A percentile compares a stretch with the other conserved stretches of the same genome.
Evolutionary conservation across 2,113 vertebrate genomes (phyloP).

Genomic region (Anthoscopus minutus): DNA sequence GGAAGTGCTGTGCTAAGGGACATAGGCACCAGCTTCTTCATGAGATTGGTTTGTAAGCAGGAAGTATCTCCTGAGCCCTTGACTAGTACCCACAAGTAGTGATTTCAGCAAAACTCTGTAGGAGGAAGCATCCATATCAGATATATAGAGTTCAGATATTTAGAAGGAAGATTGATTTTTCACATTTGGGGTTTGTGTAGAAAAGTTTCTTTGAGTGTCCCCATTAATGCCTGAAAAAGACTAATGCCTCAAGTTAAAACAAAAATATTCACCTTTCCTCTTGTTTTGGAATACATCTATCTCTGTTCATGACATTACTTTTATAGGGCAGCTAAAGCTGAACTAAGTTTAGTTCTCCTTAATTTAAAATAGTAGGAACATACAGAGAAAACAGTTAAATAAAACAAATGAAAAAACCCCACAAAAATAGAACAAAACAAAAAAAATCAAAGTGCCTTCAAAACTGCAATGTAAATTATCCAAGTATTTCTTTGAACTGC

Average conservation of each 20-base stretch:
- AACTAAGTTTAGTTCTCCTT: background rate
- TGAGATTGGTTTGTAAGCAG: background rate
- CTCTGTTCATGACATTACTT: background rate
- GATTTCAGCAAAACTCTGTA: background rate
- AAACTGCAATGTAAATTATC: background rate
- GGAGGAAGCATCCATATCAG: background rate
- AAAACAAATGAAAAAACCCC: too few species aligned
- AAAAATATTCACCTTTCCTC: background rate
- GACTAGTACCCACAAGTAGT: background rate
- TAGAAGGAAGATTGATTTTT: background rate
- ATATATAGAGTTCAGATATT: background rate
- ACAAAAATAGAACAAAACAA: background rate
- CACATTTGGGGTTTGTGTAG: background rate
- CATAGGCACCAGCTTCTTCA: background rate
- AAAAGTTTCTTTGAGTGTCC: background rate
- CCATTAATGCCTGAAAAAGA: background rate
- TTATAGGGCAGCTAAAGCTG: background rate
- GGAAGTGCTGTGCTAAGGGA: background rate
- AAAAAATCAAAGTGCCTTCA: background rate
- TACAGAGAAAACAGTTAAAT: background rate
- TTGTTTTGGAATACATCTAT: background rate
- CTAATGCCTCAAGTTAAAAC: background rate
- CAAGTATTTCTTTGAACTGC: background rate
- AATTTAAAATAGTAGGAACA: background rate
- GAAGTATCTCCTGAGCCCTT: background rate